phyloP scores from a whole-genome alignment of 2,797 vertebrate genomes.

The Mormyrops attenuatus region DNA sequence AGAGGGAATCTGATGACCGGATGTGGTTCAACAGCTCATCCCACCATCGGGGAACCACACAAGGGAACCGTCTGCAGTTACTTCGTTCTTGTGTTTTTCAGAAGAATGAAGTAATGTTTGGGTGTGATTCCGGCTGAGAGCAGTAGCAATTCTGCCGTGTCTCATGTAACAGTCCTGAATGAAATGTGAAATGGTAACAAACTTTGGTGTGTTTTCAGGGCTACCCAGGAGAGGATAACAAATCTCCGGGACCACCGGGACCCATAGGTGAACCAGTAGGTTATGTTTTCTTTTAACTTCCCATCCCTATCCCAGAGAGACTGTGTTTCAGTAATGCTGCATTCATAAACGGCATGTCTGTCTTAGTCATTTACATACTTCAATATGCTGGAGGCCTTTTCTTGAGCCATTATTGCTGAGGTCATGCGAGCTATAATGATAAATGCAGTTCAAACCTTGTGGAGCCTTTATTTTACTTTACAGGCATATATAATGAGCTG shows the following conservation, averaged over 20 bases:
- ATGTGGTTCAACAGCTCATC: neutral
- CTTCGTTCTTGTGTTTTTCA: neutral
- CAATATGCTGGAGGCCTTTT: neutral
- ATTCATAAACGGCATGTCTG: neutral
- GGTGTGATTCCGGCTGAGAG: neutral
- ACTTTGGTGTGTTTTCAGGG: conserved; percentile 66
- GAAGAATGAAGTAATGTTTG: neutral
- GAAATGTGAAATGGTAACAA: neutral
- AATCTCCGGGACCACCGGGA: conserved; percentile 78
- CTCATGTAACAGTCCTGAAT: neutral
- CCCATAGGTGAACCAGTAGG: conserved; percentile 99
- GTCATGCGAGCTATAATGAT: neutral
- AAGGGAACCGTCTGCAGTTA: neutral
- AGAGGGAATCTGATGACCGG: neutral
- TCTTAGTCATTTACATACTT: neutral
- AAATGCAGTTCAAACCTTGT: neutral
- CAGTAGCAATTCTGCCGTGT: neutral
- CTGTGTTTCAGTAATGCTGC: neutral
- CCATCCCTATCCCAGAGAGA: conserved; percentile 31
- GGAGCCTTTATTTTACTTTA: neutral
- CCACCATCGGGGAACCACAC: neutral
- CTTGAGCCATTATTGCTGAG: neutral
- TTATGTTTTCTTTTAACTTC: conserved; percentile 79
- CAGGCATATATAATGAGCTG: neutral
- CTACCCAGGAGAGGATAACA: conserved; percentile 85